A percentile compares a stretch with the other conserved stretches of the same genome.
phyloP scores from a whole-genome alignment of 2,888 invertebrate genomes.

The Calliopum simillimum region DNA sequence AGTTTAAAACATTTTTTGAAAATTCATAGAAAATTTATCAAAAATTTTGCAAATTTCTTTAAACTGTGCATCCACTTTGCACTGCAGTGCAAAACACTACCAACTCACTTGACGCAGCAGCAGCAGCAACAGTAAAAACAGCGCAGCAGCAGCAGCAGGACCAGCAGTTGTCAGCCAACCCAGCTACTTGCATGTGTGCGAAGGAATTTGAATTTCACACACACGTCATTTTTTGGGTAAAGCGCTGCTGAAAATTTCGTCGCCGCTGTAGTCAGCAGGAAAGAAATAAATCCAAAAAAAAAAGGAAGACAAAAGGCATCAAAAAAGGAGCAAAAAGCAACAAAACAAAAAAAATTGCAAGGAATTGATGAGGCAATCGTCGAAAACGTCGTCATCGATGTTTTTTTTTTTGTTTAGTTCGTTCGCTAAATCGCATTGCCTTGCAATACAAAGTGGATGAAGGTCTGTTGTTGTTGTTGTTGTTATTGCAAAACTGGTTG shows the following conservation, averaged over 20 bases:
- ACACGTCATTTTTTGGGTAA: slow-evolving; percentile 50
- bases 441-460: slow-evolving; percentile 28
- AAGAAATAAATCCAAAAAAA: slow-evolving; percentile 8
- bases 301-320: slow-evolving; percentile 9
- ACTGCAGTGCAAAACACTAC: too few relatives aligned
- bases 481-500: slow-evolving; percentile 46
- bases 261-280: background rate
- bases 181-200: slow-evolving; percentile 52
- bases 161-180: slow-evolving; percentile 10
- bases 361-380: slow-evolving; percentile 31
- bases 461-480: slow-evolving; percentile 35
- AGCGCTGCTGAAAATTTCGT: slow-evolving; percentile 21
- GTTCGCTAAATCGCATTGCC: slow-evolving; percentile 23
- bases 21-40: too few relatives aligned
- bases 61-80: too few relatives aligned
- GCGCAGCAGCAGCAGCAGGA: too few relatives aligned
- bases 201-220: slow-evolving; percentile 60
- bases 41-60: too few relatives aligned
- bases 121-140: too few relatives aligned
- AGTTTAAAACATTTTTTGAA: too few relatives aligned
- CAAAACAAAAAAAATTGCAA: slow-evolving; percentile 19
- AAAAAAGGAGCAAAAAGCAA: background rate
- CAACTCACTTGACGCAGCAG: too few relatives aligned
- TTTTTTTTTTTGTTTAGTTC: background rate
- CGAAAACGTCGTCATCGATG: too few relatives aligned